Evolutionary conservation across 2,888 invertebrate genomes (phyloP).

Genomic region (Heliconius ismenius): DNA sequence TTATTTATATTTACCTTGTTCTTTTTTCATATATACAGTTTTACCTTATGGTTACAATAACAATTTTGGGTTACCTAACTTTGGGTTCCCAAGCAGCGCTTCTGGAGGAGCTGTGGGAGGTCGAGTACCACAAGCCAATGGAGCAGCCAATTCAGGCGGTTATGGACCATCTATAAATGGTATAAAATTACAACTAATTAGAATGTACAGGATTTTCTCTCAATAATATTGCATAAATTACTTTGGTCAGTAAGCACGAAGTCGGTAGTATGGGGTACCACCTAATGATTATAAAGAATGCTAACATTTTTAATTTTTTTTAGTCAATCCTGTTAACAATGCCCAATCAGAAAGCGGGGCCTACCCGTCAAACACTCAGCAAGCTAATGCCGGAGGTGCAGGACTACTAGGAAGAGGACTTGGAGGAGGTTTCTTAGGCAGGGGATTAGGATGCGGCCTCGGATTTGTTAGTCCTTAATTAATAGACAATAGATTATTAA

Average conservation of each 20-base stretch:
- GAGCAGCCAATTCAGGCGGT: background rate
- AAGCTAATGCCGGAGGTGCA: background rate
- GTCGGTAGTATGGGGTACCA: too few relatives aligned
- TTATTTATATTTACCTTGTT: too few relatives aligned
- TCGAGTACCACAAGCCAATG: background rate
- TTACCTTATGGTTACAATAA: too few relatives aligned
- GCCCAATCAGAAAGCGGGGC: conserved; percentile 14
- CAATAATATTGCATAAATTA: too few relatives aligned
- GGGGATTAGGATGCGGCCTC: background rate
- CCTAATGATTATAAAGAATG: too few relatives aligned
- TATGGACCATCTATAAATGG: conserved; percentile 9
- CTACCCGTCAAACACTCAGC: background rate
- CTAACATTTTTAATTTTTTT: background rate
- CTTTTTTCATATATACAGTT: too few relatives aligned
- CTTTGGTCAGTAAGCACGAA: too few relatives aligned
- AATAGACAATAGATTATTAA: background rate
- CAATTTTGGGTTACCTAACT: background rate
- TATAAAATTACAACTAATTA: background rate
- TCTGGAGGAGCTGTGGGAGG: conserved; percentile 2
- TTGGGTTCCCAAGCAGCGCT: background rate
- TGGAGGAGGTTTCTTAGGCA: background rate
- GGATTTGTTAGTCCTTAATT: background rate
- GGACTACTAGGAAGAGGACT: background rate
- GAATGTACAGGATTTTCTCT: too few relatives aligned
- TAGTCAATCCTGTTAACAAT: conserved; percentile 31